phyloP scores from a whole-genome alignment of 1,140 invertebrate species.

The Macrosteles quadrilineatus region DNA sequence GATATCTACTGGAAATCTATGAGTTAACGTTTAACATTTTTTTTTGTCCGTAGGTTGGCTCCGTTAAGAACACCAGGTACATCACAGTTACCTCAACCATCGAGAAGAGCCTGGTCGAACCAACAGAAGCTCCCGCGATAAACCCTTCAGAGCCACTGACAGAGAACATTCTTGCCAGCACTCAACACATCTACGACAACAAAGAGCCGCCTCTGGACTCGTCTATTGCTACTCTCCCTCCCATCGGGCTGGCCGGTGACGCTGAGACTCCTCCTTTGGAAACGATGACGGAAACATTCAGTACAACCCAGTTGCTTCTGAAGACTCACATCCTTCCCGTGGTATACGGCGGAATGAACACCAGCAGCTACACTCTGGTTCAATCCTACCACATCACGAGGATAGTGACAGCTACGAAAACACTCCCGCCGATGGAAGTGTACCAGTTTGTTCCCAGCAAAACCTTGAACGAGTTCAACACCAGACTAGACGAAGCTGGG shows the following conservation, averaged over 20 bases:
- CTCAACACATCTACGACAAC: slow-evolving; percentile 58
- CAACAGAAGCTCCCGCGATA: slow-evolving; percentile 58
- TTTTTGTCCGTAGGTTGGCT: too few species aligned
- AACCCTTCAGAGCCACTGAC: slow-evolving; percentile 68
- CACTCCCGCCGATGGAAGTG: slow-evolving; percentile 80
- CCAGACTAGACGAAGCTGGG: slow-evolving; percentile 81
- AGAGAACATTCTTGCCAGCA: slow-evolving; percentile 82
- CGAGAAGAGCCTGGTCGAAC: slow-evolving; percentile 66
- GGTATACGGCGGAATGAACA: slow-evolving; percentile 67
- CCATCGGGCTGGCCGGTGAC: slow-evolving; percentile 71
- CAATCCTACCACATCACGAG: slow-evolving; percentile 86
- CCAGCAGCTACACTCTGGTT: slow-evolving; percentile 74
- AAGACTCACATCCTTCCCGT: slow-evolving; percentile 87
- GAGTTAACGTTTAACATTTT: too few species aligned
- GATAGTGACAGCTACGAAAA: slow-evolving; percentile 84
- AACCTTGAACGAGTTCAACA: slow-evolving; percentile 86
- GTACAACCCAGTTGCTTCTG: slow-evolving; percentile 80
- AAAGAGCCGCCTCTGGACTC: slow-evolving; percentile 70
- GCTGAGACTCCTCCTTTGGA: slow-evolving; percentile 79
- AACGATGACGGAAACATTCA: slow-evolving; percentile 88
- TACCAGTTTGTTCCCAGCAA: slow-evolving; percentile 86
- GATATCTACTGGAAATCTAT: too few species aligned
- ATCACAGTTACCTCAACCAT: slow-evolving; percentile 81
- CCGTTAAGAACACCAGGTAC: slow-evolving; percentile 81
- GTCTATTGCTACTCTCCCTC: slow-evolving; percentile 77